Base-by-base conservation (phyloP, 2,888 invertebrate species). In the Patella caerulea region DNA sequence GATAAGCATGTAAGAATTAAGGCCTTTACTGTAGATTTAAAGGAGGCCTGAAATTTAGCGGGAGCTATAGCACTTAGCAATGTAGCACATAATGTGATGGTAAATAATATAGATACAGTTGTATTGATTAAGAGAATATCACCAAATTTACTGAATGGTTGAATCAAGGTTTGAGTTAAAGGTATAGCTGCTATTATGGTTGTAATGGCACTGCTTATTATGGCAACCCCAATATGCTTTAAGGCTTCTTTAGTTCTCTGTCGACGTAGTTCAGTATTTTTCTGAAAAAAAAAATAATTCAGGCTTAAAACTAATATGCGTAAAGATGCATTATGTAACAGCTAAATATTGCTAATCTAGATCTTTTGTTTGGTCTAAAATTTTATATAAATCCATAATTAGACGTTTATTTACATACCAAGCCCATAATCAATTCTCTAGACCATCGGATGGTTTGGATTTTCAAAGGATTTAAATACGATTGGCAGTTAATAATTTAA, bases 111-210 rank as follows among this genome's bases (percentile, higher is more conserved):
- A 70, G 89, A 87, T 17, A 90, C 87, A 11, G 87, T 82, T 2
- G 90, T 89, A 83, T 89, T 90, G 78, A 90, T 89, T 59, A 89
- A 88, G n/a, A 90, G 84, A 77, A 90, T 90, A 78, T 87, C 82
- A 19, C 90, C 90, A 83, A 90, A 90, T 77, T 89, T 88, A 74
- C 89, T 83, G 77, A 90, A 90, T 4, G 90, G 90, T 75, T 86
- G 87, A 73, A 90, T 90, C 71, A 83, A 85, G 12, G 90, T 88
- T 82, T 88, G 88, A 1, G 90, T 89, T 11, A 90, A 85, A 0
- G 90, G 90, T 11, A 90, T 83, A 11, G 90, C 88, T 17, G 90
- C 90, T 24, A 88, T 85, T 70, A 90, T 86, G 19, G 90, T 90
- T 19, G 90, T 90, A 24, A 90, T 75, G 45, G 90, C 89, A 77